phyloP scores from a whole-genome alignment of 2,113 vertebrate genomes.

The Gopherus evgoodei region DNA sequence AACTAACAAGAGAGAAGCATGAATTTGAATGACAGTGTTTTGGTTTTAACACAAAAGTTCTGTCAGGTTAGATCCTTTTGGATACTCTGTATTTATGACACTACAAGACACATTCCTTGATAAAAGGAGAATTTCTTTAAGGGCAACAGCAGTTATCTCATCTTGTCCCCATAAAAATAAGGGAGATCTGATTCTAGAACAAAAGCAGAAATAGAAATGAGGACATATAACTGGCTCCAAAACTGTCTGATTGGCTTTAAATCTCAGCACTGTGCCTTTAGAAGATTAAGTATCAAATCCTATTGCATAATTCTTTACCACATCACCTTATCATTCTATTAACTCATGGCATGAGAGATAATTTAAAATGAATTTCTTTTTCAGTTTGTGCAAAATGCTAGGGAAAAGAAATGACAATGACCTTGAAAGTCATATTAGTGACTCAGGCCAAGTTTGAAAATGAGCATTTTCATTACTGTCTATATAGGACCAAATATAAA shows the following conservation, averaged over 20 bases:
- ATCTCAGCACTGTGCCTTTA: conserved; percentile 29
- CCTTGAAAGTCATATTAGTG: conserved; percentile 36
- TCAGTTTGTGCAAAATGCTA: conserved; percentile 47
- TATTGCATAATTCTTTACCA: conserved; percentile 28
- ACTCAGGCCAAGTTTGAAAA: background rate
- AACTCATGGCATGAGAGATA: conserved; percentile 26
- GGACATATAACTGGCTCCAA: conserved; percentile 27
- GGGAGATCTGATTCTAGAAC: conserved; percentile 2
- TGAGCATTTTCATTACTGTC: background rate
- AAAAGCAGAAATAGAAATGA: conserved; percentile 24
- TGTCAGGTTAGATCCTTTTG: background rate
- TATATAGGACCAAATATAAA: background rate
- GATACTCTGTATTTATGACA: background rate
- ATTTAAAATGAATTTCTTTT: conserved; percentile 46
- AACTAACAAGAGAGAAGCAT: background rate
- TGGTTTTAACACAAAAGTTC: conserved; percentile 22
- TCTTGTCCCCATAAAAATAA: background rate
- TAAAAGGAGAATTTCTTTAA: conserved; percentile 6
- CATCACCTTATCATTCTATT: conserved; percentile 54
- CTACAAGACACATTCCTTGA: background rate
- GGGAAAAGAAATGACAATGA: conserved; percentile 42
- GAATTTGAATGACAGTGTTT: conserved; percentile 47
- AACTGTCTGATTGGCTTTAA: background rate
- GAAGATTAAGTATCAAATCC: conserved; percentile 60
- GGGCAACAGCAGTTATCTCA: conserved; percentile 1